Evolutionary conservation across 2,113 vertebrate species (phyloP).

Genomic region (Odontophorus gujanensis): DNA sequence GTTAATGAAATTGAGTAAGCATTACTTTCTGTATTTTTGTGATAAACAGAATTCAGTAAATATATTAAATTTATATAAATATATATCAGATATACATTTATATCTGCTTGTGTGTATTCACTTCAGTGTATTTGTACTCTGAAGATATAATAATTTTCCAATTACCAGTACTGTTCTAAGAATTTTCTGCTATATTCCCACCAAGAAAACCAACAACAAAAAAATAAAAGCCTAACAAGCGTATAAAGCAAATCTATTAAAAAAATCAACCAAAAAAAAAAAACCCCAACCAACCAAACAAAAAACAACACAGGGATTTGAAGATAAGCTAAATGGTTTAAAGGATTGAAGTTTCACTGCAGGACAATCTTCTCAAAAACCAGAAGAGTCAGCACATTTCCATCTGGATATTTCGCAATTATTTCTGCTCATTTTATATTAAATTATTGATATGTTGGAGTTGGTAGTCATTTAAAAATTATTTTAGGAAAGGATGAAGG

Average conservation of each 20-base stretch:
- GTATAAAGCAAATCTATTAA: constrained; percentile 6
- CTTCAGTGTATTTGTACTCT: neutral
- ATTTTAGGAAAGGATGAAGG: neutral
- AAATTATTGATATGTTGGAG: neutral
- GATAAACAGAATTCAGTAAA: neutral
- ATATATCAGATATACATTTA: neutral
- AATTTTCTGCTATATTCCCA: neutral
- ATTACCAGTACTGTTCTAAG: neutral
- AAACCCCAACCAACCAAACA: too few relatives aligned
- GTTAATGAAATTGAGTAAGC: neutral
- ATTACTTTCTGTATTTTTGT: neutral
- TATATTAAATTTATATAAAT: neutral
- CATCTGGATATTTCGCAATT: neutral
- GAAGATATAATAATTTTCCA: neutral
- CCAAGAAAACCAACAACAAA: neutral
- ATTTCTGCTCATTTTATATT: constrained; percentile 24
- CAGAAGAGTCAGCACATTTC: neutral
- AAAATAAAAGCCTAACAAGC: constrained; percentile 1
- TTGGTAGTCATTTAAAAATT: neutral
- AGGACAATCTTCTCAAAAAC: constrained; percentile 20
- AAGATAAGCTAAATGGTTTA: constrained; percentile 26
- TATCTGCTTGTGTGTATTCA: neutral
- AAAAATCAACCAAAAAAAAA: neutral
- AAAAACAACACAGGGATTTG: neutral
- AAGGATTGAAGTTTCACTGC: constrained; percentile 21